Evolutionary conservation across 2,113 vertebrate species (phyloP), one percentile per base, ranked within the genome.

Genomic region (Oreochromis tanganicae): DNA sequence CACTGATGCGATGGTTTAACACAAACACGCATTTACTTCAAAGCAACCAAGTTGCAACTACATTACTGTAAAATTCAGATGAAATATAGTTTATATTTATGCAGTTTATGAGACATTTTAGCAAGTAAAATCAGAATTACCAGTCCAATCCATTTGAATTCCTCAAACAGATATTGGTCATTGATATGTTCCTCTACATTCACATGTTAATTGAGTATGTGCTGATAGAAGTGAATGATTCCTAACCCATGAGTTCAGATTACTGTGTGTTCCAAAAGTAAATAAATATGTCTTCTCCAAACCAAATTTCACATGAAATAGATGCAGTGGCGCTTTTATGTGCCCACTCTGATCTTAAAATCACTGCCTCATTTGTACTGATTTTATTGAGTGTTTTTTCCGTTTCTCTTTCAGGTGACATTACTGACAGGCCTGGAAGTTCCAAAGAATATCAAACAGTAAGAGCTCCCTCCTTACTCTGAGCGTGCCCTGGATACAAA

Each of bases 401-500:
- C 81, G 57, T 85, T 93, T 93, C 93, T 91, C 91, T 80, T 89
- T 5, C 93, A 99, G 98, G 98, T 98, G 93, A 99, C 98, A 52
- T 91, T 99, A 81, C 96, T 97, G 82, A 98, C 98, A 0, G 98
- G 98, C 89, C 92, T 99, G 94, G 98, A 98, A 89, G 96, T 99
- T 88, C 98, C 98, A 83, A 97, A 97, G 85, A 97, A 90, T 87
- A 92, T 97, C 81, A 95, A 95, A 85, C 96, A 94, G 95, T 95
- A 91, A 89, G 59, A 79, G 16, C 80, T n/a, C n/a, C 82, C 5
- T 38, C 46, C 75, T 34, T 50, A 55, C 59, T 57, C 80, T 3
- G 24, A 82, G 55, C 24, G 8, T 29, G 80, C 66, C 43, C 82
- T 71, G 91, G 84, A 91, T 38, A 55, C 75, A 43, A 75, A 88